These are phyloP conservation scores for Spheniscus humboldti DNA, from an alignment of 2,797 vertebrate genomes.

Conservation along the genomic window DNA sequence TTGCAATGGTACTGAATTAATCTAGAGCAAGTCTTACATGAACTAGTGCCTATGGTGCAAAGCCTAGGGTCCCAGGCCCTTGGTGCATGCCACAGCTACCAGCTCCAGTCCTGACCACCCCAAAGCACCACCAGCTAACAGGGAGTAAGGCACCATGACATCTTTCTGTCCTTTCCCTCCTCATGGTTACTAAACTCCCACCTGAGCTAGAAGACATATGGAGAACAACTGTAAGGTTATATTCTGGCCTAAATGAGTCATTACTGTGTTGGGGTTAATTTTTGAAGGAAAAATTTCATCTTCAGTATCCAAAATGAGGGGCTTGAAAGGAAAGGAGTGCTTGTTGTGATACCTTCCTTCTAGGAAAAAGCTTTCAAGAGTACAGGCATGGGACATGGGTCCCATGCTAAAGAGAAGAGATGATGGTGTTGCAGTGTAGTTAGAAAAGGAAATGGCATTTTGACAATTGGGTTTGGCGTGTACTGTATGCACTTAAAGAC, in stretches of 20 bases:
- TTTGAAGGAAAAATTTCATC: not conserved
- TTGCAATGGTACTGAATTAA: not conserved
- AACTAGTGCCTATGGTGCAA: not conserved
- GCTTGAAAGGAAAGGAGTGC: not conserved
- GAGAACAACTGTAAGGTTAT: not conserved
- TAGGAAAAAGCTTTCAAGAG: not conserved
- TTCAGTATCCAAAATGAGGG: not conserved
- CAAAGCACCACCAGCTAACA: not conserved
- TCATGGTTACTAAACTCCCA: not conserved
- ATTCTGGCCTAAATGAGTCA: not conserved
- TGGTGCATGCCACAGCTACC: not conserved
- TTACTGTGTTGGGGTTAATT: not conserved
- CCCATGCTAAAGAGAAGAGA: not conserved
- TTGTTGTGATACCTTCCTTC: not conserved
- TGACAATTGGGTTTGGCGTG: not conserved
- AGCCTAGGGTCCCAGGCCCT: not conserved
- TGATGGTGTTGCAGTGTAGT: not conserved
- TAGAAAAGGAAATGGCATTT: not conserved
- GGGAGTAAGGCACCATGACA: not conserved
- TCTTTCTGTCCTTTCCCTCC: not conserved
- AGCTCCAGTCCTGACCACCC: not conserved
- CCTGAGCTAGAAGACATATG: not conserved
- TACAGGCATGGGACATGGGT: rapidly evolving
- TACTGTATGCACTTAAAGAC: not conserved
- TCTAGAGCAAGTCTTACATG: not conserved